Evolutionary conservation across 2,113 vertebrate species (phyloP), one percentile per base, ranked within the genome.

Genomic region (Ariopsis seemanni): DNA sequence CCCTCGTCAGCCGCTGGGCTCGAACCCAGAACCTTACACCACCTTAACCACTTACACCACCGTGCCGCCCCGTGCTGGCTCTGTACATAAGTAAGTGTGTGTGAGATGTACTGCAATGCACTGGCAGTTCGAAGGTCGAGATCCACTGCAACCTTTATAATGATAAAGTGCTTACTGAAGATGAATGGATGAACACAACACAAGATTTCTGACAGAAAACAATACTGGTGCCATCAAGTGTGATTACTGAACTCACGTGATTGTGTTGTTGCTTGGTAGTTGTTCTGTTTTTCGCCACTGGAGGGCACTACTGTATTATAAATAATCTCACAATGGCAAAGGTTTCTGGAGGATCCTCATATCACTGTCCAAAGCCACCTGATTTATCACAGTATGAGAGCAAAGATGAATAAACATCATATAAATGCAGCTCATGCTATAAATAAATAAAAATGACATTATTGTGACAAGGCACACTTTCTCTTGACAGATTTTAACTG

Each of bases 181-280:
- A 30, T 34, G 5, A 7, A 15, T 34, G 30, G 30, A 71, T 71
- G 14, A 17, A 17, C 65, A 67, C 65, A 67, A 67, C 65, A 67
- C 14, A 67, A 27, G n/a, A n/a, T 27, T 67, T 67, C n/a, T 12
- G 10, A 15, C 63, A 89, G 85, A 74, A 90, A 86, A 86, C 87
- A 90, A 83, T 89, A 84, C 83, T 88, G 55, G 10, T 57, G 12
- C 11, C 55, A 57, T 84, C 90, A 89, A 80, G 82, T 84, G 89
- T 85, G 75, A 86, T 88, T 87, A 87, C 90, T 88, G 88, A 89
- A 8, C 57, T 67, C 52, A 77, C 9, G 34, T 50, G 7, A 8
- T 27, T 30, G 52, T 30, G 10, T 57, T 42, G 25, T 53, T 34
- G 5, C 10, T 52, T 50, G 60, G 22, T 22, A 2, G 12, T 27